Percentiles rank a stretch among this genome's conserved stretches.
Conservation (phyloP, 2,797 vertebrate genomes). For the Gorsachius magnificus region DNA sequence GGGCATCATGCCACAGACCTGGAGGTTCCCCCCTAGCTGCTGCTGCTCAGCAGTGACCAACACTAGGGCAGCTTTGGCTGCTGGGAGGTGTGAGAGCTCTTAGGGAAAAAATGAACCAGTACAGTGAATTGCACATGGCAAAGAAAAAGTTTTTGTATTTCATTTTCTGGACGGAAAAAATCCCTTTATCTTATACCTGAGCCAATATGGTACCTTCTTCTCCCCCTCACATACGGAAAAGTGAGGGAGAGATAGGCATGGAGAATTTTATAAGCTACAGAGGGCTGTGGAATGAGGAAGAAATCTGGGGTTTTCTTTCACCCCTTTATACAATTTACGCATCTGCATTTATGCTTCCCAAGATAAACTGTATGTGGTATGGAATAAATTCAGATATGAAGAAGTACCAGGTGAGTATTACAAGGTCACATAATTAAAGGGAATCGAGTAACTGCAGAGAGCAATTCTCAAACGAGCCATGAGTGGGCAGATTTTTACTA, state of each 20-base stretch:
- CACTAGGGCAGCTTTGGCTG: background rate
- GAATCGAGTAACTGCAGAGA: background rate
- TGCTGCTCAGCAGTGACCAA: background rate
- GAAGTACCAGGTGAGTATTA: background rate
- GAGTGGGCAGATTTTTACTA: background rate
- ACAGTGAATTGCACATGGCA: background rate
- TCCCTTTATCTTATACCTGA: background rate
- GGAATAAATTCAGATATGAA: background rate
- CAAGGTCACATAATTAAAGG: background rate
- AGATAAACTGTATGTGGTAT: background rate
- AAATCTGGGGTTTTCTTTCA: background rate
- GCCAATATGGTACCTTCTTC: background rate
- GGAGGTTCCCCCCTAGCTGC: background rate
- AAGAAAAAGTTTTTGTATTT: background rate
- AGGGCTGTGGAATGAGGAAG: background rate
- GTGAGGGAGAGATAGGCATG: fast-evolving
- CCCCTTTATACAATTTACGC: background rate
- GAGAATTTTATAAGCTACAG: background rate
- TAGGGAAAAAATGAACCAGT: background rate
- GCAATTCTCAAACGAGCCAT: background rate
- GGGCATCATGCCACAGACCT: background rate
- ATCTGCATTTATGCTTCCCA: background rate
- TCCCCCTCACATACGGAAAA: background rate
- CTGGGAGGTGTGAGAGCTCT: background rate
- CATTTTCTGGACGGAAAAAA: background rate